Percentiles rank a stretch among this genome's conserved stretches.
Evolutionary conservation across 2,113 vertebrate genomes (phyloP).

Genomic region (Leucoraja erinaceus): DNA sequence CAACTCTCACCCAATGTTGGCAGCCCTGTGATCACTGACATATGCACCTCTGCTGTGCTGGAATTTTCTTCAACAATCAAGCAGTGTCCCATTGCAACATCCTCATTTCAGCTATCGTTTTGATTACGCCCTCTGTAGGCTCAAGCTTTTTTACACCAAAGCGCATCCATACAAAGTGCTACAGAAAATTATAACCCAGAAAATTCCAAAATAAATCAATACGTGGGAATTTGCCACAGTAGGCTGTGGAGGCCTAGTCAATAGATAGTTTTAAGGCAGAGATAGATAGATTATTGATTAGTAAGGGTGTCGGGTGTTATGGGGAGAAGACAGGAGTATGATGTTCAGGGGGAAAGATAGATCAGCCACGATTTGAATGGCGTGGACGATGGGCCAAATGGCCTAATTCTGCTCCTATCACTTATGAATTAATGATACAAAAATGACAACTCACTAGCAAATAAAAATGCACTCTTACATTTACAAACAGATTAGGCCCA

Average conservation of each 20-base stretch:
- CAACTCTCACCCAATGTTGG: too few relatives aligned
- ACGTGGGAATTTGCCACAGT: background rate
- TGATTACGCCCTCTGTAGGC: background rate
- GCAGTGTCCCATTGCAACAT: background rate
- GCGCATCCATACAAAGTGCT: background rate
- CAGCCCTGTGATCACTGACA: too few relatives aligned
- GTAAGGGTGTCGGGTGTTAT: too few relatives aligned
- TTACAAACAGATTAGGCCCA: background rate
- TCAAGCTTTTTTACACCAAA: background rate
- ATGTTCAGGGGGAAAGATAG: too few relatives aligned
- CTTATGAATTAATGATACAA: background rate
- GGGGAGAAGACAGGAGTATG: too few relatives aligned
- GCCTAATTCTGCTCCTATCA: too few relatives aligned
- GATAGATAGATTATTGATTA: too few relatives aligned
- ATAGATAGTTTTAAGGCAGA: too few relatives aligned
- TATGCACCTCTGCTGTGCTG: too few relatives aligned
- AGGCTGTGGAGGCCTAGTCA: too few relatives aligned
- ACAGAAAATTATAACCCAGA: background rate
- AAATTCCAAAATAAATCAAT: background rate
- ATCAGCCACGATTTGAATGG: too few relatives aligned
- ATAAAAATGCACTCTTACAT: background rate
- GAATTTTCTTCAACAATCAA: background rate
- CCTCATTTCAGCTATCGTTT: background rate
- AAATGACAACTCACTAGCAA: background rate
- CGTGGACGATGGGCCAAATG: too few relatives aligned